Base-by-base conservation (phyloP, 2,113 vertebrate genomes). In the Carollia perspicillata region DNA sequence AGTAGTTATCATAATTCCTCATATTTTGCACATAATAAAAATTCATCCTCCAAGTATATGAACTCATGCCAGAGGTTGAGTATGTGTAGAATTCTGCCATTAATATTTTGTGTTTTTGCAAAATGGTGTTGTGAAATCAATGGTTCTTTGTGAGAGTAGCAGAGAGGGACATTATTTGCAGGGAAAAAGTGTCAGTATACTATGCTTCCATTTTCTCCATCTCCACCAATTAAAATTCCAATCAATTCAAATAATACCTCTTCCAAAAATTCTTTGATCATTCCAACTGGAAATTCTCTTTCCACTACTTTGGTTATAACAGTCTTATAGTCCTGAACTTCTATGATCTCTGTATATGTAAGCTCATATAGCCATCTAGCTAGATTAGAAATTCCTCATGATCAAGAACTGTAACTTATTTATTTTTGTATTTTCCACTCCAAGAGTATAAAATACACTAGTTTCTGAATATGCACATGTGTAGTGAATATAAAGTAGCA, bases 1-100 rank as follows among this genome's bases (percentile, higher is more conserved):
- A 92, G 47, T 49, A 85, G 63, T 42, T 81, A 30, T 33, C 18
- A 42, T 44, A 94, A 55, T 84, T 89, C 40, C 22, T 75, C 8
- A 16, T 42, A 80, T 35, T 88, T 78, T 95, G 22, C 17, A 58
- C 22, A 42, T 79, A 79, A 95, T 96, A 60, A 92, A 93, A 81
- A 83, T 79, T 53, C 6, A 93, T 80, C 28, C 44, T 84, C 35
- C 40, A 14, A 85, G 13, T 26, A 53, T 42, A 42, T 42, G 58
- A 84, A 84, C 20, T 88, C 40, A 63, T 7, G 18, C 47, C 17
- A 77, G 35, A 88, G 42, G 30, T 22, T 55, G 16, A 49, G 5
- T 80, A 26, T 28, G 17, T 75, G 5, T 49, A 55, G 35, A 93
- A 69, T 80, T 65, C 65, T 89, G 42, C 7, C 30, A 14, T 75